phyloP scores from a whole-genome alignment of 2,797 vertebrate genomes.

The Anguilla obscura region DNA sequence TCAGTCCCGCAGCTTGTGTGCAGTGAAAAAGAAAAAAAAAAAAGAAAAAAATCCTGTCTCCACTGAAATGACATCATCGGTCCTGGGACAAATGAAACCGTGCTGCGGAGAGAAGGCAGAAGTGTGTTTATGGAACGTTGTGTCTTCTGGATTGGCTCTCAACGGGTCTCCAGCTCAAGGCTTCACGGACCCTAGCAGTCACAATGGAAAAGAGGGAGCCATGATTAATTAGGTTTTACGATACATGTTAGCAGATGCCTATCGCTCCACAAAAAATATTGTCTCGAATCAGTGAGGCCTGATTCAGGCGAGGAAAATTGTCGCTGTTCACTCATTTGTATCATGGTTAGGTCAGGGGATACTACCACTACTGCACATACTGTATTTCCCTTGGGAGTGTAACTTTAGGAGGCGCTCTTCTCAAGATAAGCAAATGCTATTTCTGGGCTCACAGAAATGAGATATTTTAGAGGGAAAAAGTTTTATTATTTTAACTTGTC shows the following conservation, averaged over 20 bases:
- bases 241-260: slow-evolving; percentile 2
- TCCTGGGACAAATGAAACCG: slow-evolving; percentile 38
- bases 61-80: slow-evolving; percentile 42
- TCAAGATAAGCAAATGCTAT: slow-evolving; percentile 13
- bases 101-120: slow-evolving; percentile 24
- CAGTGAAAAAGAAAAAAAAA: not conserved
- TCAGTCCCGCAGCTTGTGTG: slow-evolving; percentile 15
- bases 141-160: not conserved
- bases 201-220: slow-evolving; percentile 6
- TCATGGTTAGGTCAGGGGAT: slow-evolving; percentile 1
- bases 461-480: not conserved
- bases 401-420: not conserved
- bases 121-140: slow-evolving; percentile 36
- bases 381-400: not conserved
- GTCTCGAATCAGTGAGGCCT: slow-evolving; percentile 8
- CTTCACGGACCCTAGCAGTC: not conserved
- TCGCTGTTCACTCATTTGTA: not conserved
- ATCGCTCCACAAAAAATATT: not conserved
- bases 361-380: not conserved
- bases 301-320: slow-evolving; percentile 21
- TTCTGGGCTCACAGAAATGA: slow-evolving; percentile 13
- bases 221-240: slow-evolving; percentile 23
- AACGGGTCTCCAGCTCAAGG: not conserved
- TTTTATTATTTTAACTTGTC: not conserved
- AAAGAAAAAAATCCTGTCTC: slow-evolving; percentile 27